Evolutionary conservation across 2,797 vertebrate species (phyloP).

Genomic region (Esox lucius): DNA sequence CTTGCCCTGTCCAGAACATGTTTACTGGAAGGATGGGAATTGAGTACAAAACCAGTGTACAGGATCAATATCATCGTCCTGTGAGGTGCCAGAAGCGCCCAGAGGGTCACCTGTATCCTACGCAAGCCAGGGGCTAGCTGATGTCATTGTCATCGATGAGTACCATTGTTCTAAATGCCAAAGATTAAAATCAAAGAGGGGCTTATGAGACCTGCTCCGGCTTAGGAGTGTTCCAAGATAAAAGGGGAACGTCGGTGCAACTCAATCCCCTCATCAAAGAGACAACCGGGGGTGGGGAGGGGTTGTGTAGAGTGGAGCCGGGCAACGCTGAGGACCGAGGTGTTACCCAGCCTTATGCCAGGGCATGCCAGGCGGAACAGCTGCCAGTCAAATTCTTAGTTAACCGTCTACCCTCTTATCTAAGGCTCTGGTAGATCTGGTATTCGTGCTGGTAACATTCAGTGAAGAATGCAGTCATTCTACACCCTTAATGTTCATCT

Average conservation of each 20-base stretch:
- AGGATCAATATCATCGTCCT: neutral
- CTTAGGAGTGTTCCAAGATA: slow-evolving; percentile 75
- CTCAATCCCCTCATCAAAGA: slow-evolving; percentile 80
- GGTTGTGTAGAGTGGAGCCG: slow-evolving; percentile 51
- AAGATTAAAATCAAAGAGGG: slow-evolving; percentile 73
- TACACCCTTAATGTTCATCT: no score
- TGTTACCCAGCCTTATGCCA: slow-evolving; percentile 72
- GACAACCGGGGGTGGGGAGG: slow-evolving; percentile 67
- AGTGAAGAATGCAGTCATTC: no score
- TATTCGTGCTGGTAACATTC: no score
- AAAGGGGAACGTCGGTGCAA: slow-evolving; percentile 78
- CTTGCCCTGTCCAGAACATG: neutral
- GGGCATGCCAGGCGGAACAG: slow-evolving; percentile 73
- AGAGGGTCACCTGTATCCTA: slow-evolving; percentile 7
- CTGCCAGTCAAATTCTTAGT: slow-evolving; percentile 61
- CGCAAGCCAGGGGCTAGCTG: neutral
- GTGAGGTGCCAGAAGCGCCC: neutral
- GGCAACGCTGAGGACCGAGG: slow-evolving; percentile 57
- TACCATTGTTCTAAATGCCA: slow-evolving; percentile 52
- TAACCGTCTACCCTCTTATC: neutral
- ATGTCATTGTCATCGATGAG: slow-evolving; percentile 43
- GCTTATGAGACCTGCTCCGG: slow-evolving; percentile 74
- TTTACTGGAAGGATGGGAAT: neutral
- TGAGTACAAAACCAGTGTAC: neutral
- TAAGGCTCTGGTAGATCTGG: neutral